Percentiles rank a stretch among this genome's conserved stretches.
Conservation (phyloP, 2,113 vertebrate species). For the Pontoporia blainvillei region DNA sequence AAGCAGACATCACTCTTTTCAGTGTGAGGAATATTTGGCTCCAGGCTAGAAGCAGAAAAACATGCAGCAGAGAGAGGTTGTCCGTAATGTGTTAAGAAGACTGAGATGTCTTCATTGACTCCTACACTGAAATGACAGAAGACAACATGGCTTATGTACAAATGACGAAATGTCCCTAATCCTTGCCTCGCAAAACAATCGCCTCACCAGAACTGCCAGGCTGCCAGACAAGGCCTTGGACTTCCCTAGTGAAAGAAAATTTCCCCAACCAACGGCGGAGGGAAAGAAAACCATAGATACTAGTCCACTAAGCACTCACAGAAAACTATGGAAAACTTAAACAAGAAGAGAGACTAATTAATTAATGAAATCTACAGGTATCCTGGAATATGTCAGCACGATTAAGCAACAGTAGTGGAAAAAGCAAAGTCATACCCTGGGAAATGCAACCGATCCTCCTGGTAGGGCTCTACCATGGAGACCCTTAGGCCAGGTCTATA, state of each 20-base stretch:
- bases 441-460: not conserved
- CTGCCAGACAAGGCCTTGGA: not conserved
- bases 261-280: not conserved
- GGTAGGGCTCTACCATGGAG: not conserved
- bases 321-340: not conserved
- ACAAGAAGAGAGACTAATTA: not conserved
- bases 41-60: not conserved
- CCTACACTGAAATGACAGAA: not conserved
- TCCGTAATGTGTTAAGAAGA: constrained; percentile 31
- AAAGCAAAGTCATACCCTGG: not conserved
- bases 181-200: not conserved
- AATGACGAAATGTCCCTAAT: constrained; percentile 35
- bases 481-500: rapidly evolving
- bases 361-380: not conserved
- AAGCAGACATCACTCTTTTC: not conserved
- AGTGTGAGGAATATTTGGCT: not conserved
- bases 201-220: not conserved
- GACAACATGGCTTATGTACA: not conserved
- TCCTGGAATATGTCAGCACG: not conserved
- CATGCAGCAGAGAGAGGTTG: not conserved
- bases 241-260: not conserved
- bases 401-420: not conserved
- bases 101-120: constrained; percentile 14
- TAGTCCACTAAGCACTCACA: not conserved
- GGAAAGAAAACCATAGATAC: not conserved